phyloP scores from a whole-genome alignment of 1,140 invertebrate genomes.

The Drosophila takahashii region DNA sequence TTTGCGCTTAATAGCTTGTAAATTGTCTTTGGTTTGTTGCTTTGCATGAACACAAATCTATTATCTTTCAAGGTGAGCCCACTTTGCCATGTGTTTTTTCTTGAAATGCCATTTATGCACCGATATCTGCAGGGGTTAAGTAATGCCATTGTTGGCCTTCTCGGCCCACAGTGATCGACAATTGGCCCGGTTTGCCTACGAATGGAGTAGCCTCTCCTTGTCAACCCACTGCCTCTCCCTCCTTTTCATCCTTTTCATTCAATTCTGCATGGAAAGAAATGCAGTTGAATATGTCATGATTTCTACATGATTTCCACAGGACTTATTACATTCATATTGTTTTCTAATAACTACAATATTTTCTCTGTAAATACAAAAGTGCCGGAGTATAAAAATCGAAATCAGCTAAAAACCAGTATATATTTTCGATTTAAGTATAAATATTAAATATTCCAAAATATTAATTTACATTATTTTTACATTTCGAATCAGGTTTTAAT shows the following conservation, averaged over 20 bases:
- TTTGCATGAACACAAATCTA: conserved; percentile 7
- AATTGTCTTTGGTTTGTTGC: neutral
- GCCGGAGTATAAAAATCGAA: too few relatives aligned
- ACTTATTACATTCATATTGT: too few relatives aligned
- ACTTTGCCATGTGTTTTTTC: conserved; percentile 5
- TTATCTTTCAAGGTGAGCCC: conserved; percentile 24
- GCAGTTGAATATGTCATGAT: neutral
- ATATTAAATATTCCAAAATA: too few relatives aligned
- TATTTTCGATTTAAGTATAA: too few relatives aligned
- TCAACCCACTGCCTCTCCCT: conserved; percentile 11
- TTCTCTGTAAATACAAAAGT: too few relatives aligned
- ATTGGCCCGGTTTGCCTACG: conserved; percentile 52
- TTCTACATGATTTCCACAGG: too few relatives aligned
- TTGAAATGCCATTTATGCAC: neutral
- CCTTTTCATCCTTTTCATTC: conserved; percentile 30
- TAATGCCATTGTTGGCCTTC: conserved; percentile 10
- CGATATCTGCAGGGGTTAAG: neutral
- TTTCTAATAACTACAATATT: too few relatives aligned
- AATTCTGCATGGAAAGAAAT: conserved; percentile 11
- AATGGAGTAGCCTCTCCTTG: conserved; percentile 37
- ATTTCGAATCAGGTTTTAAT: too few relatives aligned
- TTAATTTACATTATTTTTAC: too few relatives aligned
- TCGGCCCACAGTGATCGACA: conserved; percentile 28
- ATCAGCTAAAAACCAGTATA: too few relatives aligned
- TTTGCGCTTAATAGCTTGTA: conserved; percentile 1